Conservation (phyloP, 1,140 invertebrate genomes). For the Parasteatoda tepidariorum region DNA sequence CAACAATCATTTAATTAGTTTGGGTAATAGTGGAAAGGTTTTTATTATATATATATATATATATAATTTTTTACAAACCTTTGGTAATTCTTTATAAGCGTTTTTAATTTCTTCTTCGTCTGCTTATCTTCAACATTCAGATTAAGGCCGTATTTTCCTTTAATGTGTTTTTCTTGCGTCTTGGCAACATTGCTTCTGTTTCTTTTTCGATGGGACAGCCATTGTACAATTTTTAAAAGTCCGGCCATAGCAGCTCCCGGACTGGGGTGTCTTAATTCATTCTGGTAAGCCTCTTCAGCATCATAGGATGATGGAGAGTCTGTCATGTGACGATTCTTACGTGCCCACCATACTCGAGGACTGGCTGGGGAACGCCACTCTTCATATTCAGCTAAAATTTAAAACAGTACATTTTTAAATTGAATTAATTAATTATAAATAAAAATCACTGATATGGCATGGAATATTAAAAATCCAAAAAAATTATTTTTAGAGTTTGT, state of each 20-base stretch:
- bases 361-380: neutral
- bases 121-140: slow-evolving; percentile 46
- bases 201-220: slow-evolving; percentile 39
- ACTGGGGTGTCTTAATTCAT: neutral
- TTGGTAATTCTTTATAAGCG: slow-evolving; percentile 41
- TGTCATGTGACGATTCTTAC: neutral
- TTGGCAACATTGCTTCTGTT: slow-evolving; percentile 1
- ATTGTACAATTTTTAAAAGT: slow-evolving; percentile 55
- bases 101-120: slow-evolving; percentile 51
- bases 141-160: slow-evolving; percentile 48
- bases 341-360: neutral
- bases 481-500: too few relatives aligned
- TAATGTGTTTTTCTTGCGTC: slow-evolving; percentile 46
- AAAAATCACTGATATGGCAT: too few relatives aligned
- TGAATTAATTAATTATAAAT: too few relatives aligned
- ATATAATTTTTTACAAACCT: too few relatives aligned
- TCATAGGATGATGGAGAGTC: slow-evolving; percentile 11
- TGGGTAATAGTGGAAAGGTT: too few relatives aligned
- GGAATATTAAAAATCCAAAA: too few relatives aligned
- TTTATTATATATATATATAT: too few relatives aligned
- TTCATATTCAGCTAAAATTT: slow-evolving; percentile 1
- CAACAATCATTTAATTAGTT: too few relatives aligned
- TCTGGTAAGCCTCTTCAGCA: slow-evolving; percentile 31
- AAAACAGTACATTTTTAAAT: too few relatives aligned
- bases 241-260: slow-evolving; percentile 50